phyloP scores from a whole-genome alignment of 1,140 invertebrate species.

The Drosophila orena region DNA sequence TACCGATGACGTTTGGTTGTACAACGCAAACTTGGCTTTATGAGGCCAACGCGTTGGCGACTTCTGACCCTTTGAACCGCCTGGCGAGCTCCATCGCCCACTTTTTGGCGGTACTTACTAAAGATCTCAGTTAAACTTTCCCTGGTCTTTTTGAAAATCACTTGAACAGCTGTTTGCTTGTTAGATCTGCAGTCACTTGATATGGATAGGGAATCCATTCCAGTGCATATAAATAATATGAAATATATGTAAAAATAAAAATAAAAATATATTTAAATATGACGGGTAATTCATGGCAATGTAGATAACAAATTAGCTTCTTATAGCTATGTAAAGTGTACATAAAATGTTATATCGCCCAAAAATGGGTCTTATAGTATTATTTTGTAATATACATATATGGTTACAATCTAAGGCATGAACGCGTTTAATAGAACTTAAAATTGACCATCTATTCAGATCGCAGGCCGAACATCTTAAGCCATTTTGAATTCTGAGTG shows the following conservation, averaged over 20 bases:
- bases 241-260: too few relatives aligned
- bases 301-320: neutral
- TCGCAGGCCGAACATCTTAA: conserved; percentile 3
- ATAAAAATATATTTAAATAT: too few relatives aligned
- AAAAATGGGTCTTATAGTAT: too few relatives aligned
- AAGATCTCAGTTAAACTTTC: conserved; percentile 4
- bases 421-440: neutral
- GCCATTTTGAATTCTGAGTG: conserved; percentile 21
- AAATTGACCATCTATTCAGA: conserved; percentile 4
- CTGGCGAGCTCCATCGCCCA: neutral
- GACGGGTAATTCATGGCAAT: neutral
- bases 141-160: neutral
- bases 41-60: neutral
- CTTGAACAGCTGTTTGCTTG: neutral
- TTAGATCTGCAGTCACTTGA: neutral
- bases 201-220: too few relatives aligned
- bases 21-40: neutral
- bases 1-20: neutral
- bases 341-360: too few relatives aligned
- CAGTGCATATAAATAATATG: too few relatives aligned
- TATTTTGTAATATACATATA: too few relatives aligned
- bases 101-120: neutral
- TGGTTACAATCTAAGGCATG: too few relatives aligned
- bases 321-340: too few relatives aligned
- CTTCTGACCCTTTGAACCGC: neutral